A percentile compares a stretch with the other conserved stretches of the same genome.
Evolutionary conservation across 2,113 vertebrate genomes (phyloP).

Genomic region (Azemiops feae): DNA sequence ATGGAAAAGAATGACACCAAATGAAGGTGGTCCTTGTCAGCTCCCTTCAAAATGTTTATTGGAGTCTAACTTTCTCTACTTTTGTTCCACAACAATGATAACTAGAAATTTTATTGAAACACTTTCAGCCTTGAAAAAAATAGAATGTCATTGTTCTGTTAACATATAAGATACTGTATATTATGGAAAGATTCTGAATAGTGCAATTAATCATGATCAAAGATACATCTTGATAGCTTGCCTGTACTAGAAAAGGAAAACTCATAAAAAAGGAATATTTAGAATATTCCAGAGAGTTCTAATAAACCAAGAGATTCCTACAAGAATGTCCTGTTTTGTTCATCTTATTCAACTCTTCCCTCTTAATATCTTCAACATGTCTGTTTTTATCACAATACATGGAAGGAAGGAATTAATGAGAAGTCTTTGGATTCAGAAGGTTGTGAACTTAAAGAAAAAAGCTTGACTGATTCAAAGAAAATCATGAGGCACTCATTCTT

Average conservation of each 20-base stretch:
- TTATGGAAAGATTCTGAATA: background rate
- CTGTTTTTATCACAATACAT: background rate
- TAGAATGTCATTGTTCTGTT: background rate
- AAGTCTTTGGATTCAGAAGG: background rate
- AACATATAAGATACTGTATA: background rate
- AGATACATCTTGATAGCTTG: background rate
- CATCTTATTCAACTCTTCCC: background rate
- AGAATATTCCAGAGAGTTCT: conserved; percentile 6
- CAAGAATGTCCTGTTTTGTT: conserved; percentile 26
- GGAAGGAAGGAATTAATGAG: background rate
- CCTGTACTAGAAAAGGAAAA: conserved; percentile 11
- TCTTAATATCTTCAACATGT: background rate
- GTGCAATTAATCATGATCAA: background rate
- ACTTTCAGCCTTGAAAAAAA: background rate
- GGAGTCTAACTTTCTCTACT: background rate
- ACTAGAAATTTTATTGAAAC: background rate
- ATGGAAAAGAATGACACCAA: background rate
- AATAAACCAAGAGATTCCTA: background rate
- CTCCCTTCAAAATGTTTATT: background rate
- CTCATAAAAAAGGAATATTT: conserved; percentile 23
- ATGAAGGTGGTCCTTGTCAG: too few relatives aligned
- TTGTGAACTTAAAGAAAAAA: background rate
- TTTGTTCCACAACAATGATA: background rate
- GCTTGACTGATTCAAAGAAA: conserved; percentile 12
- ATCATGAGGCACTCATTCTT: conserved; percentile 9